Base-by-base conservation (phyloP, 37 sponge, comb jelly and placozoan genomes). In the Ianthella basta region DNA sequence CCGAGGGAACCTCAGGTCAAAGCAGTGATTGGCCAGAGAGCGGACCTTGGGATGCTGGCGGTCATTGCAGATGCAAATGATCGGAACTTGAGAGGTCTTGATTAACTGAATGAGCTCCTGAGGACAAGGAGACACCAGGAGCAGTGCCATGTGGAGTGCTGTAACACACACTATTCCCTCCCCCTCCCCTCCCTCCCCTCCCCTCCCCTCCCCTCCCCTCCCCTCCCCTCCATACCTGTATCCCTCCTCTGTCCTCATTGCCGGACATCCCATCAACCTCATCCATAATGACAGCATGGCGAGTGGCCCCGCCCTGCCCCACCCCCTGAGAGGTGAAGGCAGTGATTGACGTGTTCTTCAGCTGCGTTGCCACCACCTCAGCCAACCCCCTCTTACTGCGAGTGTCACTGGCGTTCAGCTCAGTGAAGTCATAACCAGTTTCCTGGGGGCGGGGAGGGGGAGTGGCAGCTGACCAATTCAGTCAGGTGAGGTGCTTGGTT, bases 241-340 rank as follows among this genome's bases (percentile, higher is more conserved):
- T 84, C 25, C 97, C 99, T 34, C 97, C 97, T 32, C 97, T 88
- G 65, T 99, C 99, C 29, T 95, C 99, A 86, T 94, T 97, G 0
- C 99, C 99, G n/a, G 94, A 89, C 99, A 97, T 99, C 29, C 99
- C 99, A 84, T 99, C 99, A 16, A 99, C 99, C 65, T 97, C 97
- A 61, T 97, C 99, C 99, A 97, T 99, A 21, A 97, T 91, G 36
- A 99, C 87, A 24, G 85, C 97, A 82, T 95, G 96, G 41, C 82
- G 87, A 57, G 54, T 69, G 27, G 85, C 85, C 32, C 78, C 41
- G 0, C 27, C n/a, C 68, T 56, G 80, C 38, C 87, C 83, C 33
- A 44, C 90, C 19, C 72, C 81, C 8, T 37, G 56, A 2, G 33
- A 83, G 38, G 67, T 60, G 70, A 66, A 67, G 59, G 55, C 77